phyloP scores from a whole-genome alignment of 2,888 invertebrate genomes.

The Chaitophorus viminalis region DNA sequence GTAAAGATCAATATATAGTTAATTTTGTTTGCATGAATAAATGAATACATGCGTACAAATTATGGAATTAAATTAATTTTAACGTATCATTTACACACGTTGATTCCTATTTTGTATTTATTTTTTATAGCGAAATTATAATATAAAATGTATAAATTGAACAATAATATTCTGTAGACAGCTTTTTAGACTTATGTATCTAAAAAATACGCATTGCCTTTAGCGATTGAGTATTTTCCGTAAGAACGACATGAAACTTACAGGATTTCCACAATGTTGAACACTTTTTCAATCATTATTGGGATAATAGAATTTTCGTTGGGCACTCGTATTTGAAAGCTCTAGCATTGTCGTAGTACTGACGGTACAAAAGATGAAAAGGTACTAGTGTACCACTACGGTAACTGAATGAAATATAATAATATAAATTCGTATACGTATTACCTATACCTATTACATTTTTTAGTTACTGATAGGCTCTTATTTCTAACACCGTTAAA shows the following conservation, averaged over 20 bases:
- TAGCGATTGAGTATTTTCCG: not conserved
- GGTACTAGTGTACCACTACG: not conserved
- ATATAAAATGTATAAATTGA: too few species aligned
- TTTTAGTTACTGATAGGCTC: not conserved
- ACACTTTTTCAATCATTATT: not conserved
- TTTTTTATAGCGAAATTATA: too few species aligned
- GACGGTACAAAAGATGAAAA: not conserved
- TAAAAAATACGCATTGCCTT: not conserved
- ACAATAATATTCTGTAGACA: not conserved
- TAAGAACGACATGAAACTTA: not conserved
- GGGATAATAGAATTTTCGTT: conserved; percentile 10
- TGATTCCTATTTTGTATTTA: too few species aligned
- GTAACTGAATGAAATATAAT: not conserved
- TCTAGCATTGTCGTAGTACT: not conserved
- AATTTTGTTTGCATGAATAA: too few species aligned
- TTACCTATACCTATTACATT: not conserved
- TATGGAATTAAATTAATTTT: too few species aligned
- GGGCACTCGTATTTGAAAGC: not conserved
- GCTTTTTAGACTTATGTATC: not conserved
- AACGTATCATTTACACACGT: too few species aligned
- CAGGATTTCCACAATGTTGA: not conserved
- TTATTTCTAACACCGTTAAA: too few species aligned
- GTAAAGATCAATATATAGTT: too few species aligned
- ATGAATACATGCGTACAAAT: too few species aligned
- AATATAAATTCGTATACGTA: not conserved